Percentiles rank a stretch among this genome's conserved stretches.
Evolutionary conservation across 2,888 invertebrate species (phyloP).

Genomic region (Agonopterix subpropinquella): DNA sequence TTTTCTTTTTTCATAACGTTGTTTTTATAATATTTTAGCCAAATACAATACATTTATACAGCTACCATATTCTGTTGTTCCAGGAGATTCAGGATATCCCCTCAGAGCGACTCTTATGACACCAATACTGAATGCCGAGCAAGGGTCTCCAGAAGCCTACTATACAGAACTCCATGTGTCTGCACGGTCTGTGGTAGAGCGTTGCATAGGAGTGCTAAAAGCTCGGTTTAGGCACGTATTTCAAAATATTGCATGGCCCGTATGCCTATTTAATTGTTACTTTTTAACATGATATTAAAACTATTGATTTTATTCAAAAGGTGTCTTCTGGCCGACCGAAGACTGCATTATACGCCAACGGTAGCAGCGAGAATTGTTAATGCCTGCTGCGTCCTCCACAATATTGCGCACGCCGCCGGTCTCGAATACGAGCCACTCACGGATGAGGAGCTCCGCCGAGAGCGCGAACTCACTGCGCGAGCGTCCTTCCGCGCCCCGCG

Average conservation of each 20-base stretch:
- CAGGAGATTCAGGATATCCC: constrained; percentile 7
- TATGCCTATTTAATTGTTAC: not conserved
- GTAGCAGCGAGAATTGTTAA: constrained; percentile 2
- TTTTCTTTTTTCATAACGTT: not conserved
- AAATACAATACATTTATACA: not conserved
- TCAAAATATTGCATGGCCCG: not conserved
- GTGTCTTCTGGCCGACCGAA: constrained; percentile 1
- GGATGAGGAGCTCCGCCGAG: not conserved
- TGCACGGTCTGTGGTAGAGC: constrained; percentile 5
- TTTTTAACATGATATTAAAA: too few relatives aligned
- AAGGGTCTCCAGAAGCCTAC: not conserved
- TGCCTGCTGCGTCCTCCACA: constrained; percentile 4
- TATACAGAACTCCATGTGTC: not conserved
- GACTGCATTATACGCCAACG: not conserved
- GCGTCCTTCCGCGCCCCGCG: not conserved
- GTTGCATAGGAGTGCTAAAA: constrained; percentile 8
- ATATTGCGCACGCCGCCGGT: constrained; percentile 1
- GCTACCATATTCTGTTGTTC: not conserved
- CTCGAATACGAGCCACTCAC: not conserved
- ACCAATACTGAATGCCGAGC: constrained; percentile 1
- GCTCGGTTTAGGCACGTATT: constrained; percentile 1
- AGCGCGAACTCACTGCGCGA: not conserved
- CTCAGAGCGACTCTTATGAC: constrained; percentile 3
- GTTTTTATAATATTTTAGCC: not conserved
- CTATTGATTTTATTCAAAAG: not conserved